These are phyloP conservation scores for Oithona nana DNA, from an alignment of 2,888 invertebrate species.

Conservation along the genomic window DNA sequence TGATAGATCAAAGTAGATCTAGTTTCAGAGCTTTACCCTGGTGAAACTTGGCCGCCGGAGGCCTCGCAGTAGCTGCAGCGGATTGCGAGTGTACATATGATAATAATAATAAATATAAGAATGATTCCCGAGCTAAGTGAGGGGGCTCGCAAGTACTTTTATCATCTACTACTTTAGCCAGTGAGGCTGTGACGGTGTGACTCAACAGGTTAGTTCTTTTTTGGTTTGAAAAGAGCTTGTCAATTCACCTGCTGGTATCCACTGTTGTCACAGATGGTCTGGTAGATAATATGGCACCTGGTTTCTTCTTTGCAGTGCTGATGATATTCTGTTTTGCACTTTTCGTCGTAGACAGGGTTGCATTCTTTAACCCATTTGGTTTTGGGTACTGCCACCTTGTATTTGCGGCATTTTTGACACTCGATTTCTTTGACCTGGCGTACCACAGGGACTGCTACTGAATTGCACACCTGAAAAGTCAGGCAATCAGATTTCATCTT, in stretches of 20 bases:
- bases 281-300: background rate
- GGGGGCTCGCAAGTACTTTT: no score
- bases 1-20: no score
- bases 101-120: no score
- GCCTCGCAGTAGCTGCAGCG: no score
- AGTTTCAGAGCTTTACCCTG: no score
- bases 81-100: no score
- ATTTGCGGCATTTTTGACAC: background rate
- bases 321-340: slow-evolving; percentile 8
- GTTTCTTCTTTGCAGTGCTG: background rate
- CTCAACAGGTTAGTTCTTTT: no score
- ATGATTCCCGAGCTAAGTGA: no score
- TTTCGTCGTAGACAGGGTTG: slow-evolving; percentile 16
- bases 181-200: no score
- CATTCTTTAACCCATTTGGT: slow-evolving; percentile 11
- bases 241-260: background rate
- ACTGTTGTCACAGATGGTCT: slow-evolving; percentile 7
- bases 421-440: background rate
- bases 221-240: no score
- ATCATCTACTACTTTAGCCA: no score
- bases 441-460: background rate
- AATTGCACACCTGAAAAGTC: background rate
- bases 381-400: background rate
- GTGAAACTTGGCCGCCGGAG: no score
- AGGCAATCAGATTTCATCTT: background rate